Conservation (phyloP, 2,888 invertebrate species). For the Phasia obesa region DNA sequence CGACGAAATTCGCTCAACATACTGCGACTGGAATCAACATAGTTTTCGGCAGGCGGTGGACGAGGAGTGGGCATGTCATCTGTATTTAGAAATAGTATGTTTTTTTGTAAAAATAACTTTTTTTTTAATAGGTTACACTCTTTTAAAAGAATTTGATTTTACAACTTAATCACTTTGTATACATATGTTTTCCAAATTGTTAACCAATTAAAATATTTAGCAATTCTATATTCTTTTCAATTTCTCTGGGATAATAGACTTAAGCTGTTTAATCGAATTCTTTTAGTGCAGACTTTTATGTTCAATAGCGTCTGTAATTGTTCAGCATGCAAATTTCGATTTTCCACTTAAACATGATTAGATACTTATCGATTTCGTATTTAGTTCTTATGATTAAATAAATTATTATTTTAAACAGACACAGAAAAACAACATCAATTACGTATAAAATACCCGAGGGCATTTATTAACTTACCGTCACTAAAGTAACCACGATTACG, state of each 20-base stretch:
- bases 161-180: constrained; percentile 12
- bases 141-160: neutral
- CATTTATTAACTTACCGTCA: constrained; percentile 87
- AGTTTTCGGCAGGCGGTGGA: constrained; percentile 80
- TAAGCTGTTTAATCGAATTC: constrained; percentile 12
- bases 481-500: constrained; percentile 85
- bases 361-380: constrained; percentile 81
- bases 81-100: constrained; percentile 58
- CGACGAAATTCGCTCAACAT: constrained; percentile 84
- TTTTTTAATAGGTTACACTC: neutral
- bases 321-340: constrained; percentile 77
- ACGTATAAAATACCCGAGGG: constrained; percentile 44
- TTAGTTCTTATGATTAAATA: constrained; percentile 47
- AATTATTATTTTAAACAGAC: constrained; percentile 24
- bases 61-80: constrained; percentile 81
- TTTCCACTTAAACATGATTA: constrained; percentile 64
- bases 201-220: no score
- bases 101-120: neutral
- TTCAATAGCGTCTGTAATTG: constrained; percentile 72
- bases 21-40: constrained; percentile 80
- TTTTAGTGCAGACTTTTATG: constrained; percentile 5
- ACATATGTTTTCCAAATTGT: neutral
- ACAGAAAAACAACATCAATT: constrained; percentile 56
- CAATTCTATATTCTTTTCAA: neutral
- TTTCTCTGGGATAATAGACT: no score